phyloP scores from a whole-genome alignment of 2,888 invertebrate species.

The Drosophila lutescens region DNA sequence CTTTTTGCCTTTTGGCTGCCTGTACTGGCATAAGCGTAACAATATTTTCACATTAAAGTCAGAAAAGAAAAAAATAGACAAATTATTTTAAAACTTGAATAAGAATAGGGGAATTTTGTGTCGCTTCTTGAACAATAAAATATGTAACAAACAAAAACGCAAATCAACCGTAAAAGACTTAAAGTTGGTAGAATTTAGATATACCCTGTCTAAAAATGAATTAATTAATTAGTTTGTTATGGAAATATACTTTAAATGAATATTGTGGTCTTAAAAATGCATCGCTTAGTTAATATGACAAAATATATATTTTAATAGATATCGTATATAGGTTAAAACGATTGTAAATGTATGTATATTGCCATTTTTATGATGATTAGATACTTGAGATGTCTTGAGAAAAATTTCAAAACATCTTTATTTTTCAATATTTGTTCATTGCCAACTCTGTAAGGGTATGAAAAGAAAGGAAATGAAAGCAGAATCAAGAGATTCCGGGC shows the following conservation, averaged over 20 bases:
- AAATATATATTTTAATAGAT: too few relatives aligned
- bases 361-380: too few relatives aligned
- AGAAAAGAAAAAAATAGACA: conserved; percentile 15
- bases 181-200: background rate
- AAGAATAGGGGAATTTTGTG: conserved; percentile 54
- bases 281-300: too few relatives aligned
- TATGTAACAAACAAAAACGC: background rate
- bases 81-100: conserved; percentile 13
- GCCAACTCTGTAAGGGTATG: background rate
- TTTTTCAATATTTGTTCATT: too few relatives aligned
- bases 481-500: conserved; percentile 17
- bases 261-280: too few relatives aligned
- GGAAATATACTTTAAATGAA: too few relatives aligned
- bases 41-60: conserved; percentile 63
- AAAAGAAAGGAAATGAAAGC: conserved; percentile 20
- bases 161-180: background rate
- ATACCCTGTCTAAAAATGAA: background rate
- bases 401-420: too few relatives aligned
- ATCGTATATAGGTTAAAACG: too few relatives aligned
- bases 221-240: too few relatives aligned
- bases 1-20: conserved; percentile 28
- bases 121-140: conserved; percentile 37
- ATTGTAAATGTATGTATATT: too few relatives aligned
- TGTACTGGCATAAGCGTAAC: conserved; percentile 51
- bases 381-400: too few relatives aligned